These are phyloP conservation scores for Myzus persicae DNA, from an alignment of 1,140 invertebrate species.

Conservation along the genomic window DNA sequence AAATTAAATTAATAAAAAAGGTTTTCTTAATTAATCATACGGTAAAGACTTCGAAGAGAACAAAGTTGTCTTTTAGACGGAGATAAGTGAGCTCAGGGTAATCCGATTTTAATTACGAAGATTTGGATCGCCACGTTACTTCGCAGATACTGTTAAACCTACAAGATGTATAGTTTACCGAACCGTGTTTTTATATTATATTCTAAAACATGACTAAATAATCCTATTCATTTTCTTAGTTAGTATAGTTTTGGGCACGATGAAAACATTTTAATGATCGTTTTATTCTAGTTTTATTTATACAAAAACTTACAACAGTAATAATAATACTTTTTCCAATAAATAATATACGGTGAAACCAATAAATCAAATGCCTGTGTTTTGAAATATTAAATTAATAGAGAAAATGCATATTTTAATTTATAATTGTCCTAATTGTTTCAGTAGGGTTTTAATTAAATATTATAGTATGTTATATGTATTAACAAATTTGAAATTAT, in stretches of 20 bases:
- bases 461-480: no score
- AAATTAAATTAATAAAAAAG: neutral
- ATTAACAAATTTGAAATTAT: neutral
- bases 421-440: no score
- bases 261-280: neutral
- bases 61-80: neutral
- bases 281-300: neutral
- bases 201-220: neutral
- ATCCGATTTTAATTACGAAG: constrained; percentile 1
- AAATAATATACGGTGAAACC: neutral
- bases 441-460: no score
- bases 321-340: neutral
- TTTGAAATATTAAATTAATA: no score
- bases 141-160: neutral
- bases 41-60: neutral
- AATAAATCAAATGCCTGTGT: no score
- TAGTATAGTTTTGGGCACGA: neutral
- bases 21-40: neutral
- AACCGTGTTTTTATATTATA: neutral
- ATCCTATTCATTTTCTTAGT: neutral
- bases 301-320: neutral
- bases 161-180: neutral
- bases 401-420: no score
- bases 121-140: neutral
- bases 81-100: neutral